Percentiles rank a stretch among this genome's conserved stretches.
Conservation (phyloP, 2,888 invertebrate species). For the Troides aeacus region DNA sequence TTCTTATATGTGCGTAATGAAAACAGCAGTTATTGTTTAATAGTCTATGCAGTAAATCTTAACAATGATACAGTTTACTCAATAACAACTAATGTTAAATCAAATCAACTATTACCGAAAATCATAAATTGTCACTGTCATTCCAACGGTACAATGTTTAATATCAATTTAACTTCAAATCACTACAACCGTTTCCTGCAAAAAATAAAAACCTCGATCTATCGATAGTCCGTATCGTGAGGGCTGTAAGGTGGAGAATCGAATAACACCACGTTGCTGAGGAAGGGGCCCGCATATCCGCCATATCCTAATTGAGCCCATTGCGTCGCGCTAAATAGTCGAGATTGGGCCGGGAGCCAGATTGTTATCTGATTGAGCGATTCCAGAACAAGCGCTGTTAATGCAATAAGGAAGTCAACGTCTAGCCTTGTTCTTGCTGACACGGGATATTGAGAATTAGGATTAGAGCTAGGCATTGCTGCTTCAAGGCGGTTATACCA, state of each 20-base stretch:
- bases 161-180: conserved; percentile 29
- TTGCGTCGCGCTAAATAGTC: conserved; percentile 77
- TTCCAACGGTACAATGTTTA: conserved; percentile 22
- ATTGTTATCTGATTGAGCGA: conserved; percentile 73
- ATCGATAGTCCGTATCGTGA: conserved; percentile 6
- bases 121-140: conserved; percentile 26
- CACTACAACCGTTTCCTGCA: conserved; percentile 27
- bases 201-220: conserved; percentile 4
- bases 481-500: conserved; percentile 3
- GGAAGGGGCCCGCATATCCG: conserved; percentile 79
- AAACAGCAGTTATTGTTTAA: neutral
- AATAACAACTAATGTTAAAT: conserved; percentile 1
- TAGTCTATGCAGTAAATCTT: neutral
- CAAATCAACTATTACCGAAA: conserved; percentile 11
- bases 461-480: conserved; percentile 30
- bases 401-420: conserved; percentile 74
- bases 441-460: conserved; percentile 59
- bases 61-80: neutral
- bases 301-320: conserved; percentile 74
- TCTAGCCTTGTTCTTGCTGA: conserved; percentile 48
- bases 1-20: neutral
- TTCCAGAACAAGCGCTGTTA: conserved; percentile 53
- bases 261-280: conserved; percentile 27
- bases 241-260: conserved; percentile 1
- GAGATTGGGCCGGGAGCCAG: conserved; percentile 59